Percentiles rank a stretch among this genome's conserved stretches.
These are phyloP conservation scores for Furnarius figulus DNA, from an alignment of 2,113 vertebrate species.

Conservation along the genomic window DNA sequence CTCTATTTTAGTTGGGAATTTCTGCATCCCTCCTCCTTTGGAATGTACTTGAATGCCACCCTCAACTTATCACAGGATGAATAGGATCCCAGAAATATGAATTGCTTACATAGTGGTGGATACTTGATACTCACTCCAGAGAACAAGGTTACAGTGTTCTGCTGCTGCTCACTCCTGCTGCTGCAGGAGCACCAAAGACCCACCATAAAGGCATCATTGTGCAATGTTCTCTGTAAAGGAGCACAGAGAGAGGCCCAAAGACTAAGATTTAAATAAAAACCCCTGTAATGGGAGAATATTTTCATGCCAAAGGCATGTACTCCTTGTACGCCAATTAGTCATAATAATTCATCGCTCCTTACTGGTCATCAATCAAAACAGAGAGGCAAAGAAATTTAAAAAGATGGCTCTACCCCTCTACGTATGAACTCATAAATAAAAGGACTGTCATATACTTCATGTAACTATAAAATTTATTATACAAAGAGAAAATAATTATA, in stretches of 20 bases:
- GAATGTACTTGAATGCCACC: neutral
- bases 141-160: conserved; percentile 43
- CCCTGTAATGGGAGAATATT: neutral
- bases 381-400: neutral
- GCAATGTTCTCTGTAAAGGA: neutral
- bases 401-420: neutral
- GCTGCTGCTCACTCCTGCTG: neutral
- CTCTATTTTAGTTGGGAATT: neutral
- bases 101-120: neutral
- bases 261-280: neutral
- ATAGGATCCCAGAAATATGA: conserved; percentile 15
- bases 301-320: neutral
- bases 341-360: neutral
- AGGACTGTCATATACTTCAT: neutral
- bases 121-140: conserved; percentile 20
- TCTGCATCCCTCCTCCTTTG: neutral
- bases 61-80: neutral
- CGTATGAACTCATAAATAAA: neutral
- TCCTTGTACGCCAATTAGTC: neutral
- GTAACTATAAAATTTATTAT: neutral
- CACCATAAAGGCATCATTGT: neutral
- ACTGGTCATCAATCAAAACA: neutral
- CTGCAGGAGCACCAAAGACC: neutral
- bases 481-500: neutral
- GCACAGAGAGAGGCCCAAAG: neutral